Evolutionary conservation across 2,888 invertebrate genomes (phyloP).

Genomic region (Ectemnius cavifrons): DNA sequence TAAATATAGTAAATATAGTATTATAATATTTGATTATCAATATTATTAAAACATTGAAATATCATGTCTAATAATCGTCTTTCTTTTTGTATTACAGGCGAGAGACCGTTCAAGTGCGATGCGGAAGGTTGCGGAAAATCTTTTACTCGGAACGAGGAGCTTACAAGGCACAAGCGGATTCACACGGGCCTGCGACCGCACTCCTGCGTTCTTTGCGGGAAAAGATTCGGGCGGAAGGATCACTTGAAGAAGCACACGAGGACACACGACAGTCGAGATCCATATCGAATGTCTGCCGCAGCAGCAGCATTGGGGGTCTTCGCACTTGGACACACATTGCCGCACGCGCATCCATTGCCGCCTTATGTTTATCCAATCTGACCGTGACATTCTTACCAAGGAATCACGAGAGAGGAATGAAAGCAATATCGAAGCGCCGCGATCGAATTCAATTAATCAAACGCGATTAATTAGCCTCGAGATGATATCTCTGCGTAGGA

Average conservation of each 20-base stretch:
- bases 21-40: too few relatives aligned
- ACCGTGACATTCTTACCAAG: slow-evolving; percentile 4
- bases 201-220: slow-evolving; percentile 92
- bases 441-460: too few relatives aligned
- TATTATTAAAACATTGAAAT: too few relatives aligned
- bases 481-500: too few relatives aligned
- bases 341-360: slow-evolving; percentile 43
- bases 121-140: slow-evolving; percentile 92
- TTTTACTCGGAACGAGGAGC: slow-evolving; percentile 94
- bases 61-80: not conserved
- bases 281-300: slow-evolving; percentile 56
- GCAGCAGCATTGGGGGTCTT: slow-evolving; percentile 58
- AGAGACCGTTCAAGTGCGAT: slow-evolving; percentile 93
- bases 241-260: slow-evolving; percentile 96
- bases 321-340: slow-evolving; percentile 45
- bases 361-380: slow-evolving; percentile 61
- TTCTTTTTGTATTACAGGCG: slow-evolving; percentile 80
- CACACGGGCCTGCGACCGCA: slow-evolving; percentile 93
- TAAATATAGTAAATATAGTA: too few relatives aligned
- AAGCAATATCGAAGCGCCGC: too few relatives aligned
- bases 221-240: slow-evolving; percentile 95
- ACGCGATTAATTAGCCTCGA: too few relatives aligned
- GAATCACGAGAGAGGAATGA: not conserved
- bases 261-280: slow-evolving; percentile 82
- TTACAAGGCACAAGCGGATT: slow-evolving; percentile 94